Percentiles rank a stretch among this genome's conserved stretches.
Conservation (phyloP, 2,113 vertebrate genomes). For the Heterotis niloticus region DNA sequence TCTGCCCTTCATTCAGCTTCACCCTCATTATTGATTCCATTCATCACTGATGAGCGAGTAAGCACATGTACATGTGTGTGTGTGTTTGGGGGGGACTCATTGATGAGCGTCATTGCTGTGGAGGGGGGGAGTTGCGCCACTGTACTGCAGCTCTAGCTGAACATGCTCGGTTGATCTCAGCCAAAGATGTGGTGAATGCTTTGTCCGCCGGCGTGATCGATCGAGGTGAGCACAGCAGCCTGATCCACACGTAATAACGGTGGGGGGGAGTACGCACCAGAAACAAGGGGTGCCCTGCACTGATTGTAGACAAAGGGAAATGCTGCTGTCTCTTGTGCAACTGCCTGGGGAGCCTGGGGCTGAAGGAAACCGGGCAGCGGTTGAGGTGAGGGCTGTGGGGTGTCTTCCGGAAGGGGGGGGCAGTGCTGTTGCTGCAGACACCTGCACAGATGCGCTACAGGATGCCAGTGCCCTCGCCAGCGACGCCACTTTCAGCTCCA, state of each 20-base stretch:
- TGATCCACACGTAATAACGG: neutral
- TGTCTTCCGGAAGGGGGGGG: neutral
- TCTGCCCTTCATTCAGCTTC: neutral
- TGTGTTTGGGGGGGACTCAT: neutral
- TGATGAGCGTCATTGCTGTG: neutral
- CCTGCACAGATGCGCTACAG: neutral
- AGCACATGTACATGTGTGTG: too few relatives aligned
- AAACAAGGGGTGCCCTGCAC: neutral
- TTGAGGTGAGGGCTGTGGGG: neutral
- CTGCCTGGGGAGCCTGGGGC: neutral
- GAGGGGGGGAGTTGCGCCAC: neutral
- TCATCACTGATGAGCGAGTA: neutral
- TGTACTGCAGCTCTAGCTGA: neutral
- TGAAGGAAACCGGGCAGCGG: neutral
- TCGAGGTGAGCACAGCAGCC: constrained; percentile 1
- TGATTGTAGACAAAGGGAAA: constrained; percentile 11
- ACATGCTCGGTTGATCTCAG: neutral
- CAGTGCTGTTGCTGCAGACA: neutral
- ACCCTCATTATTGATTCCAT: constrained; percentile 6
- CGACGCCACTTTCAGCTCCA: neutral
- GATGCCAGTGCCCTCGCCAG: neutral
- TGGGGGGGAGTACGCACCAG: neutral
- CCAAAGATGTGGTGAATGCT: neutral
- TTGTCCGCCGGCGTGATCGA: constrained; percentile 12
- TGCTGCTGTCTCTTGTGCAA: neutral